Evolutionary conservation across 2,113 vertebrate genomes (phyloP).

Genomic region (Cettia cetti): DNA sequence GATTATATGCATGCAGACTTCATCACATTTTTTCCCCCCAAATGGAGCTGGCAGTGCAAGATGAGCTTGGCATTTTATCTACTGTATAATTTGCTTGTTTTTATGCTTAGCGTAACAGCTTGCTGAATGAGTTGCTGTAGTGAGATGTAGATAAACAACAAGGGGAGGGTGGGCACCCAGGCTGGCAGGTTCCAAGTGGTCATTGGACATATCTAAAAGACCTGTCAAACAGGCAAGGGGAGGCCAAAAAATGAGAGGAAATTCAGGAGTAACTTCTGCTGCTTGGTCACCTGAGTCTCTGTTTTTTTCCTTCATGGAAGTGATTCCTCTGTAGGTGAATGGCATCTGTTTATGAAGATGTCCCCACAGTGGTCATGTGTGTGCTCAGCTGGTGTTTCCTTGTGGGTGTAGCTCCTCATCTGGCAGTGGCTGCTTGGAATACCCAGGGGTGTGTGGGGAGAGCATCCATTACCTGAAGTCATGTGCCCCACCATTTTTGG

Average conservation of each 20-base stretch:
- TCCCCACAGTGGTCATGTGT: accelerated
- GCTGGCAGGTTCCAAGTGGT: not conserved
- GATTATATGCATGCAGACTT: slow-evolving; percentile 45
- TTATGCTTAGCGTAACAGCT: slow-evolving; percentile 47
- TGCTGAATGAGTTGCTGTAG: not conserved
- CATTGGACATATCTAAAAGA: not conserved
- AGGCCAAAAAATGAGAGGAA: not conserved
- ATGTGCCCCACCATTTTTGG: accelerated
- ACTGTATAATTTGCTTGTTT: slow-evolving; percentile 39
- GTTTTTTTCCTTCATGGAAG: not conserved
- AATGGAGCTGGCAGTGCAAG: slow-evolving; percentile 26
- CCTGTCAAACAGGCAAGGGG: not conserved
- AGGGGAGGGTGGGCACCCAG: not conserved
- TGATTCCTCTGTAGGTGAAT: not conserved
- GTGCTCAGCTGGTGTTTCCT: not conserved
- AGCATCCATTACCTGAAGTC: accelerated
- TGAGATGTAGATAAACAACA: not conserved
- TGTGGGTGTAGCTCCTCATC: not conserved
- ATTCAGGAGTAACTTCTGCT: not conserved
- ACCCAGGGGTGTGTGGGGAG: accelerated
- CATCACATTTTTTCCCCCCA: slow-evolving; percentile 5
- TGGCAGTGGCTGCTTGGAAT: not conserved
- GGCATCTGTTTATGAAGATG: not conserved
- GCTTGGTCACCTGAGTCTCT: not conserved
- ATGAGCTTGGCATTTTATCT: slow-evolving; percentile 40